Conservation (phyloP, 1,140 invertebrate species). For the Drosophila navojoa region DNA sequence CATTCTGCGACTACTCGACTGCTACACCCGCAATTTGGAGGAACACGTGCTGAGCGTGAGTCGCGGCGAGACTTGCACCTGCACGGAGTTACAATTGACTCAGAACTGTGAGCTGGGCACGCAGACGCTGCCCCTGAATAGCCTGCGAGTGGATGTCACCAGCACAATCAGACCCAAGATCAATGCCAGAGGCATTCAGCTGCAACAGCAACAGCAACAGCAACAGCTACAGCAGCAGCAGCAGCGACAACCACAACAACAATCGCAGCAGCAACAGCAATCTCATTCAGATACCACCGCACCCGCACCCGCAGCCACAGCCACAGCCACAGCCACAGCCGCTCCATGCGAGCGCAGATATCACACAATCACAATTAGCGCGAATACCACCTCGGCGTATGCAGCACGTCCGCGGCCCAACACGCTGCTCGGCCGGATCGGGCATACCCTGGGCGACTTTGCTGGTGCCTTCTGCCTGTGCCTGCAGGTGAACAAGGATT, state of each 20-base stretch:
- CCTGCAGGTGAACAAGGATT: constrained; percentile 78
- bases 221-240: constrained; percentile 12
- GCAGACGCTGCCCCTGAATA: constrained; percentile 36
- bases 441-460: constrained; percentile 55
- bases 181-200: not conserved
- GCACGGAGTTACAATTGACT: constrained; percentile 10
- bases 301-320: constrained; percentile 4
- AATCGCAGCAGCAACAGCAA: not conserved
- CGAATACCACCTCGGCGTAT: constrained; percentile 36
- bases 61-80: not conserved
- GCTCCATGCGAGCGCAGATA: constrained; percentile 59
- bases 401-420: not conserved
- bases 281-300: constrained; percentile 12
- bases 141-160: not conserved
- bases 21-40: constrained; percentile 54
- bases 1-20: constrained; percentile 50
- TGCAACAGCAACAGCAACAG: constrained; percentile 3
- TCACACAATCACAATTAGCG: constrained; percentile 66
- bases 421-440: constrained; percentile 27
- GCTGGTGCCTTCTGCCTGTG: constrained; percentile 67
- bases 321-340: no score
- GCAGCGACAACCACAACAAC: not conserved
- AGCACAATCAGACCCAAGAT: not conserved
- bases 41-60: constrained; percentile 5
- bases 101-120: constrained; percentile 46